Evolutionary conservation across 2,888 invertebrate species (phyloP).

Genomic region (Tachystola acroxantha): DNA sequence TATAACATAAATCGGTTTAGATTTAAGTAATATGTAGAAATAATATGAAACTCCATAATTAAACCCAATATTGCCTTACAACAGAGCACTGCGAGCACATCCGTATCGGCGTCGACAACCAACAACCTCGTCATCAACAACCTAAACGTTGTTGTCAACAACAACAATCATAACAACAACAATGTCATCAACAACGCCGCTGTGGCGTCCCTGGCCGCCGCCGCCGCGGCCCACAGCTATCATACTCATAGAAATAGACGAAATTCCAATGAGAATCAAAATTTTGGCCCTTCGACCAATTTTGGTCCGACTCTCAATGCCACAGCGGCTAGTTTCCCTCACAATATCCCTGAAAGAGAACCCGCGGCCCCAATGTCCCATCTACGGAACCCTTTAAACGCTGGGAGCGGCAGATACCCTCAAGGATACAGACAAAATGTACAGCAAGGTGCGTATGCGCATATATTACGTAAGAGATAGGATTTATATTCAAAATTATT

Average conservation of each 20-base stretch:
- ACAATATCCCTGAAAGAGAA: conserved; percentile 61
- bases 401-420: conserved; percentile 67
- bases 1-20: no score
- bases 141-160: conserved; percentile 71
- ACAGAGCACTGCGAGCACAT: conserved; percentile 69
- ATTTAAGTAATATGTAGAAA: no score
- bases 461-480: conserved; percentile 45
- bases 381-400: conserved; percentile 59
- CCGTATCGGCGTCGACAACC: conserved; percentile 70
- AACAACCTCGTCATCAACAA: conserved; percentile 75
- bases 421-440: conserved; percentile 67
- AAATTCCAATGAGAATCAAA: conserved; percentile 67
- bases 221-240: conserved; percentile 70
- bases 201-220: conserved; percentile 69
- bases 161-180: conserved; percentile 75
- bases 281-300: conserved; percentile 52
- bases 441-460: conserved; percentile 74
- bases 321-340: conserved; percentile 58
- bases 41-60: conserved; percentile 7
- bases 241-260: conserved; percentile 68
- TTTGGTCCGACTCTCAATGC: conserved; percentile 70
- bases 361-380: conserved; percentile 70
- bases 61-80: conserved; percentile 14
- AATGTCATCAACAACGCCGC: conserved; percentile 74
- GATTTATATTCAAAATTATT: conserved; percentile 38